Percentiles rank a stretch among this genome's conserved stretches.
Conservation (phyloP, 2,113 vertebrate genomes). For the Eudyptes chrysolophus region DNA sequence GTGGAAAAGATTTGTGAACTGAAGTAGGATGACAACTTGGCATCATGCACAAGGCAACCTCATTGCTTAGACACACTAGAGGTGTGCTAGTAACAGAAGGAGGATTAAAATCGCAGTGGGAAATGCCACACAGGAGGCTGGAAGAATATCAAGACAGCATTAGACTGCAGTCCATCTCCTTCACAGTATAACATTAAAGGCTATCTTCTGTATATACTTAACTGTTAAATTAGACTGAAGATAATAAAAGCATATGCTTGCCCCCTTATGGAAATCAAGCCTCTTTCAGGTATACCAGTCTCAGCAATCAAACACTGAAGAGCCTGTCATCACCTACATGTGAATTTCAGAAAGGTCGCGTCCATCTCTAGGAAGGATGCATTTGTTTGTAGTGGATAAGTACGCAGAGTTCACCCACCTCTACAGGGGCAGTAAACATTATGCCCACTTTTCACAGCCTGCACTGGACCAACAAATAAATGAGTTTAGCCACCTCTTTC, state of each 20-base stretch:
- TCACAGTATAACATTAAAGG: neutral
- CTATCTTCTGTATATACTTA: neutral
- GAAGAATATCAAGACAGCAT: neutral
- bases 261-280: neutral
- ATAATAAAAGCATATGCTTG: neutral
- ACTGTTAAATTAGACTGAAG: neutral
- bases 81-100: neutral
- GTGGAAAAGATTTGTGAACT: neutral
- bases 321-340: neutral
- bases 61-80: neutral
- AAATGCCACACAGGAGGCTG: neutral
- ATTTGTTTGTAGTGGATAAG: neutral
- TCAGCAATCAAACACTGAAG: neutral
- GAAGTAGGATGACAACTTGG: neutral
- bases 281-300: neutral
- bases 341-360: neutral
- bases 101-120: neutral
- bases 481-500: neutral
- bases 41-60: neutral
- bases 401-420: neutral
- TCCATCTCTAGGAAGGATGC: neutral
- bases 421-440: accelerated
- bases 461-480: neutral
- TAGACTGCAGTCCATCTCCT: neutral
- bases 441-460: neutral